Base-by-base conservation (phyloP, 2,113 vertebrate species). In the Gopherus evgoodei region DNA sequence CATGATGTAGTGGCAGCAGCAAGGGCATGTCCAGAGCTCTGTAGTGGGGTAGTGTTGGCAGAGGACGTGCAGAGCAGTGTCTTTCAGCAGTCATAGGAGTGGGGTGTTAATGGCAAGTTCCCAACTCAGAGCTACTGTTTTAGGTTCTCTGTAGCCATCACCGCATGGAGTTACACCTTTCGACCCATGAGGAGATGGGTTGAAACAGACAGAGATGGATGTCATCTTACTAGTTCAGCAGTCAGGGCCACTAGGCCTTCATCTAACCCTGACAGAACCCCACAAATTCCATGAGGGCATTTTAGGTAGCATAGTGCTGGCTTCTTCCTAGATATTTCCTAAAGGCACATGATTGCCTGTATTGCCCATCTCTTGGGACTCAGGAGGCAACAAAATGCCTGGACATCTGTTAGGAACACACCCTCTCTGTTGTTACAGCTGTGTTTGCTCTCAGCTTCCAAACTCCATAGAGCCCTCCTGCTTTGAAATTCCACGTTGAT, bases 251-350 rank as follows among this genome's bases (percentile, higher is more conserved):
- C 86, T 92, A n/a, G 21, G 49, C 25, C 88, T 5, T 83, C 95
- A 96, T 84, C 93, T 5, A 86, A 75, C 56, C 86, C 89, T 94
- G 94, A 95, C 88, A 93, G 84, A 90, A 96, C 94, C 90, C 91
- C 95, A 90, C 91, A 94, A 91, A 96, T 95, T 31, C 14, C 65
- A 47, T 5, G 0, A 3, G 13, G 62, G 25, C n/a, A 82, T 86
- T 72, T 38, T 72, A 72, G 65, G 35, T 19, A 35, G 16, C n/a
- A 72, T 22, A 8, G 17, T 72, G 35, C n/a, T 21, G 21, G n/a
- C n/a, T 72, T 17, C 65, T 72, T 21, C 65, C n/a, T 72, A 38
- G 35, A 22, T 35, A 22, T 72, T 72, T 38, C 65, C n/a, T n/a
- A 72, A 72, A 38, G n/a, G n/a, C 14, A 62, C 8, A 72, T 11